Conservation (phyloP, 1,140 invertebrate genomes). For the Drosophila rhopaloa region DNA sequence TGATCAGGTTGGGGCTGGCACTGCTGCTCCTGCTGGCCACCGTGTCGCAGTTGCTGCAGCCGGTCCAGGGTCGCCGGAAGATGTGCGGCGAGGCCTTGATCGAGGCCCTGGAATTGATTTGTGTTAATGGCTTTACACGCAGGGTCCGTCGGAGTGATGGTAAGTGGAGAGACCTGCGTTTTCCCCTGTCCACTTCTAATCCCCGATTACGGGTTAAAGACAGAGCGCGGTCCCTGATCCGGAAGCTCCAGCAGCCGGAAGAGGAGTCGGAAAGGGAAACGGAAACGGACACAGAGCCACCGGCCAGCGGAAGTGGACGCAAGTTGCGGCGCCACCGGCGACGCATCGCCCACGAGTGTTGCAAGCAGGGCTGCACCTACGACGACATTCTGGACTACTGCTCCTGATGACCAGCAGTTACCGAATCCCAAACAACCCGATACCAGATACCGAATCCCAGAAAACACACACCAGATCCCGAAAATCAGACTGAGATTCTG, state of each 20-base stretch:
- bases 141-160: conserved; percentile 46
- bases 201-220: conserved; percentile 16
- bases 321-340: conserved; percentile 52
- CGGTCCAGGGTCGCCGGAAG: conserved; percentile 55
- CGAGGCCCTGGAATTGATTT: conserved; percentile 66
- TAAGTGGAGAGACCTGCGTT: conserved; percentile 33
- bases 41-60: conserved; percentile 53
- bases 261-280: conserved; percentile 1
- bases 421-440: neutral
- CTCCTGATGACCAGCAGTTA: conserved; percentile 20
- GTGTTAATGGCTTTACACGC: conserved; percentile 59
- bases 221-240: conserved; percentile 1
- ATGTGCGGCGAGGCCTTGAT: conserved; percentile 66
- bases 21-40: conserved; percentile 56
- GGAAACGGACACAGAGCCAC: neutral
- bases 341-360: conserved; percentile 61
- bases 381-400: conserved; percentile 65
- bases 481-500: neutral
- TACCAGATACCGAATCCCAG: conserved; percentile 1
- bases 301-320: conserved; percentile 15
- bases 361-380: conserved; percentile 68
- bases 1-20: conserved; percentile 45
- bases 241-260: conserved; percentile 6
- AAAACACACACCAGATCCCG: conserved; percentile 7
- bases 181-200: neutral